Conservation (phyloP, 2,113 vertebrate species). For the rat (Rattus norvegicus) region DNA sequence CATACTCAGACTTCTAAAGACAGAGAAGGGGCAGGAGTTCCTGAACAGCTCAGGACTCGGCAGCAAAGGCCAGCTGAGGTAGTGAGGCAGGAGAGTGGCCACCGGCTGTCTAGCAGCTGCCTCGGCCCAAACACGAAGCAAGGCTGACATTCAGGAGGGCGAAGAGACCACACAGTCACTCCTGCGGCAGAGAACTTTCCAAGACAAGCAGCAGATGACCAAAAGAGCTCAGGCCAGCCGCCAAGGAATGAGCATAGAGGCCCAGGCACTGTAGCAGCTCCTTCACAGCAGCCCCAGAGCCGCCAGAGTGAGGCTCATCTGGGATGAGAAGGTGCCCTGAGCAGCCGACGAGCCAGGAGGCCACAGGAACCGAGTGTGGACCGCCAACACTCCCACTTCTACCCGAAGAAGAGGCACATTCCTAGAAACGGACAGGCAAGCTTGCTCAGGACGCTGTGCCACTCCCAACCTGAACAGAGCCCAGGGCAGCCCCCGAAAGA, state of each 20-base stretch:
- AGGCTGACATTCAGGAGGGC: not conserved
- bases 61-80: not conserved
- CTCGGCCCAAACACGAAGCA: not conserved
- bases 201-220: not conserved
- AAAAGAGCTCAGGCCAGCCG: not conserved
- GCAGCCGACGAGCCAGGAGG: not conserved
- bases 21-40: not conserved
- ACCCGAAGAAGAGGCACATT: not conserved
- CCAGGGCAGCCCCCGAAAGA: not conserved
- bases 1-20: not conserved
- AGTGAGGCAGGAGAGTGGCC: not conserved
- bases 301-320: conserved; percentile 14
- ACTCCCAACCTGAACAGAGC: not conserved
- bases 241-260: accelerated
- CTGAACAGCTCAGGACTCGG: conserved; percentile 23
- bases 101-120: not conserved
- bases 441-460: not conserved
- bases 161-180: not conserved
- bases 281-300: not conserved
- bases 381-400: conserved; percentile 45
- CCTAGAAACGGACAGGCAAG: conserved; percentile 40
- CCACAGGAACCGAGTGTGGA: conserved; percentile 24
- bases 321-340: not conserved
- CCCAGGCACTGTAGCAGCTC: not conserved
- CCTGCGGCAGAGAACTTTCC: not conserved